These are phyloP conservation scores for Theocolax elegans DNA, from an alignment of 1,140 invertebrate species.

Conservation along the genomic window DNA sequence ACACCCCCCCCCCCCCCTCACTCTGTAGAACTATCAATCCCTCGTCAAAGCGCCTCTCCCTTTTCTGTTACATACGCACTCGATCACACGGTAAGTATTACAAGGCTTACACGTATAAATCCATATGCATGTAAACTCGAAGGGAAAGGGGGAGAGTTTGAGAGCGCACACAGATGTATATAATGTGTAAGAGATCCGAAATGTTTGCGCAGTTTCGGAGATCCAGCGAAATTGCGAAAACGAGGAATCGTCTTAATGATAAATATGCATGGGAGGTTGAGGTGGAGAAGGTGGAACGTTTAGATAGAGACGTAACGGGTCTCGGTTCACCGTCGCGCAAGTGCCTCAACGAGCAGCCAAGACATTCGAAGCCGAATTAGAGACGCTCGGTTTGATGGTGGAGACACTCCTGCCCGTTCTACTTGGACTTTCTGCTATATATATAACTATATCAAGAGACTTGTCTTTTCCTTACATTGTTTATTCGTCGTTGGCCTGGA, in stretches of 20 bases:
- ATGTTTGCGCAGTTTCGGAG: neutral
- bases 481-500: too few species aligned
- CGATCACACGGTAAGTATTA: neutral
- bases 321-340: neutral
- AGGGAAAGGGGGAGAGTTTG: too few species aligned
- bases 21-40: constrained; percentile 16
- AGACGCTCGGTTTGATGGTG: constrained; percentile 1
- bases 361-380: constrained; percentile 8
- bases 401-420: too few species aligned
- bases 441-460: too few species aligned
- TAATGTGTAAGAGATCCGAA: neutral
- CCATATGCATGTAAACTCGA: constrained; percentile 29
- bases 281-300: neutral
- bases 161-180: neutral
- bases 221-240: neutral
- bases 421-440: too few species aligned
- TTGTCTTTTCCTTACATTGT: too few species aligned
- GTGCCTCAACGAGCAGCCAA: neutral
- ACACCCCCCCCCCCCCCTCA: too few species aligned
- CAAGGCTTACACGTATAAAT: neutral
- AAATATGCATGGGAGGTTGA: constrained; percentile 5
- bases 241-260: constrained; percentile 1
- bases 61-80: neutral
- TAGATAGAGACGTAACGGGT: constrained; percentile 6
- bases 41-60: constrained; percentile 2